Evolutionary conservation across 2,797 vertebrate genomes (phyloP).

Genomic region (Salmo trutta): DNA sequence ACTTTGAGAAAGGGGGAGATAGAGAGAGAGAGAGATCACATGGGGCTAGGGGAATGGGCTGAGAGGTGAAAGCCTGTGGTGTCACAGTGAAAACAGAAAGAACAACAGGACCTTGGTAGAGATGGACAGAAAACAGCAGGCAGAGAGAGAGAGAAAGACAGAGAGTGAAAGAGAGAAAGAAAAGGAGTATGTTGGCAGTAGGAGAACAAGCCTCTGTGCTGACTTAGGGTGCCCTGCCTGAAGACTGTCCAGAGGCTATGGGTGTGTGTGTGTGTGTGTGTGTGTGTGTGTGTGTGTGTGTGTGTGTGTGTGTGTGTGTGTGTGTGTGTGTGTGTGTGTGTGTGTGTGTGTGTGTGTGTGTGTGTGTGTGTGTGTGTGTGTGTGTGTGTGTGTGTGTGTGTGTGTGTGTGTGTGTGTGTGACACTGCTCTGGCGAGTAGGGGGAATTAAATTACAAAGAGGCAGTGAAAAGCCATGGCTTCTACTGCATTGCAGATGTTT

Average conservation of each 20-base stretch:
- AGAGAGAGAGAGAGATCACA: constrained; percentile 19
- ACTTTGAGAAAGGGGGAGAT: constrained; percentile 15
- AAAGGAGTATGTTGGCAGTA: no score
- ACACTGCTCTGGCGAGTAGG: constrained; percentile 23
- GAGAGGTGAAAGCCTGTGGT: neutral
- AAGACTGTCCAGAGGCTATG: neutral
- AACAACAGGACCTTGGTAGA: neutral
- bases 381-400: neutral
- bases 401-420: neutral
- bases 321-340: neutral
- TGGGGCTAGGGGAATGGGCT: constrained; percentile 20
- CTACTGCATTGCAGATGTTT: constrained; percentile 75
- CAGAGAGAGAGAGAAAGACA: no score
- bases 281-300: constrained; percentile 15
- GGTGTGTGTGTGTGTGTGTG: neutral
- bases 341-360: neutral
- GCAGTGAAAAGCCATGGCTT: constrained; percentile 41
- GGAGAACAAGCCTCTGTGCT: neutral
- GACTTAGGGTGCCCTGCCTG: neutral
- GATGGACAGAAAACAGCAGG: neutral
- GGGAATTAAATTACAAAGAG: constrained; percentile 15
- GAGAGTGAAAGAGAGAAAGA: no score
- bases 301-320: neutral
- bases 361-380: constrained; percentile 16
- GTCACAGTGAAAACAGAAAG: neutral